Base-by-base conservation (phyloP, 2,888 invertebrate genomes). In the Operophtera brumata region DNA sequence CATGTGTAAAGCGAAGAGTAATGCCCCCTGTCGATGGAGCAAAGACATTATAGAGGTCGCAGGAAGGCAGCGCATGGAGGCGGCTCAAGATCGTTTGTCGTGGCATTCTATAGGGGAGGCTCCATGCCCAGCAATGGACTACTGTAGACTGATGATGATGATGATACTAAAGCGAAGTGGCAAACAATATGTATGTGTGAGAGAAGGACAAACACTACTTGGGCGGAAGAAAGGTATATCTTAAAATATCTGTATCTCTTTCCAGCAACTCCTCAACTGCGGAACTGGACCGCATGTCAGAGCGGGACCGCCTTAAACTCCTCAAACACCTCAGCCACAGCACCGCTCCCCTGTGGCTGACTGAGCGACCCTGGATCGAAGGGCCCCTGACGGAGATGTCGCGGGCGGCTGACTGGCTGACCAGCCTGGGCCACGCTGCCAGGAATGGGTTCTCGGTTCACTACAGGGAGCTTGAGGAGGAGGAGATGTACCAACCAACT, bases 401-500 rank as follows among this genome's bases (percentile, higher is more conserved):
- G n/a, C 81, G 92, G 0, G 95, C 94, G 0, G 91, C 96, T 6
- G 91, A 92, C 47, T 96, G 95, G 94, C 91, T 95, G 13, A 92
- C 93, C 63, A 92, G 94, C 60, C 83, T 96, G 13, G 96, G 96
- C 0, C 91, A 93, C 54, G 92, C 95, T 0, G 96, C 96, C 0
- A 91, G 90, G 71, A 89, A 92, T 13, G 96, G 96, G 0, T 93
- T 94, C 67, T 90, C 94, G 34, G 93, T 94, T 0, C 88, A 96
- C 57, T 94, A 95, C 75, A 91, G 94, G 60, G 94, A 94, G 64
- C 90, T 94, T 1, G 80, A 91, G 20, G 82, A 91, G 5, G 81
- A 91, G 1, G 93, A 94, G 59, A 80, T 95, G 46, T 91, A 91
- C 65, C 82, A 90, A 28, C 93, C 94, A 5, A 93, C 93, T 25